Conservation (phyloP, 2,113 vertebrate genomes). For the Pelecanoides urinatrix region DNA sequence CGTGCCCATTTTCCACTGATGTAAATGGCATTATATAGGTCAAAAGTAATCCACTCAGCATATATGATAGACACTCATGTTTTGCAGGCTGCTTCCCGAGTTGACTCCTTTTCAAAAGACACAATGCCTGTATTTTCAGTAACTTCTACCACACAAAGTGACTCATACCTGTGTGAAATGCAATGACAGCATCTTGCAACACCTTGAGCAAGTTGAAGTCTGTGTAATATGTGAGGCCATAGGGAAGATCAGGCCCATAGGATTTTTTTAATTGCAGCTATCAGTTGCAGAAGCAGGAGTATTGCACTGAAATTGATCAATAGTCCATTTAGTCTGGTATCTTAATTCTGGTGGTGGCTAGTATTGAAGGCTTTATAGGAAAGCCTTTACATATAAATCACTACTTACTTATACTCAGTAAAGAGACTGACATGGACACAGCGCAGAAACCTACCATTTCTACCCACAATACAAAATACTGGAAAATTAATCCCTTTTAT, state of each 20-base stretch:
- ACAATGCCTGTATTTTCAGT: neutral
- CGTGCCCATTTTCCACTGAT: neutral
- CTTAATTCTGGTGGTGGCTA: neutral
- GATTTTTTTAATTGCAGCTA: neutral
- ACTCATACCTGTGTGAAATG: neutral
- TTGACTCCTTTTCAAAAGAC: neutral
- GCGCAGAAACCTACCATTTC: neutral
- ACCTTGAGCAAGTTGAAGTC: neutral
- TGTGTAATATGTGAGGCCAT: neutral
- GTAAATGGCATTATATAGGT: neutral
- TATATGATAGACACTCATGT: fast-evolving
- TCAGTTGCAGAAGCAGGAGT: neutral
- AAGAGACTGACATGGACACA: neutral
- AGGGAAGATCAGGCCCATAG: neutral
- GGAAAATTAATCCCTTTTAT: neutral
- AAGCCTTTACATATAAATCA: neutral
- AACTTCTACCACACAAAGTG: neutral
- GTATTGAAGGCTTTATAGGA: neutral
- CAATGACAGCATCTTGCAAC: neutral
- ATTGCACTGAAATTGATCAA: neutral
- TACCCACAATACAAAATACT: neutral
- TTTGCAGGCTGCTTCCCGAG: neutral
- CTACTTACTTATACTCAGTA: neutral
- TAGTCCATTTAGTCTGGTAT: neutral
- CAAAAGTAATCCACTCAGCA: neutral